These are phyloP conservation scores for Pteropus alecto DNA, from an alignment of 2,113 vertebrate species.

Conservation along the genomic window DNA sequence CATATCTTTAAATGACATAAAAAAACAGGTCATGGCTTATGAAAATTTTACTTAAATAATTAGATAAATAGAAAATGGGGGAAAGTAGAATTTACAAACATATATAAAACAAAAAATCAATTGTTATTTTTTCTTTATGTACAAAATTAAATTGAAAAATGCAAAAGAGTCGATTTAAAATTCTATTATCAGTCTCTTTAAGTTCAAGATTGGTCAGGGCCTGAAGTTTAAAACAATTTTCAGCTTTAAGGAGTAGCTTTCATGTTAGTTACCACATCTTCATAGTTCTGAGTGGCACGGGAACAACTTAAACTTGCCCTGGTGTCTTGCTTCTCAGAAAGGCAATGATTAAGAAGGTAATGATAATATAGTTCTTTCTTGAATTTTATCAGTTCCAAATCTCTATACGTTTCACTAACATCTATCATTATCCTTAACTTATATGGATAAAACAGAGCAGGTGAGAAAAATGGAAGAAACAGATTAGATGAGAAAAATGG, in stretches of 20 bases:
- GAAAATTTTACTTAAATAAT: slow-evolving; percentile 66
- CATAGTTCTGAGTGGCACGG: background rate
- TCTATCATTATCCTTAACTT: slow-evolving; percentile 20
- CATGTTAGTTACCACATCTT: background rate
- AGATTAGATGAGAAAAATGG: background rate
- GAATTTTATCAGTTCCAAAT: background rate
- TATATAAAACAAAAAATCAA: slow-evolving; percentile 4
- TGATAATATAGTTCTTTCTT: background rate
- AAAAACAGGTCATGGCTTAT: slow-evolving; percentile 61
- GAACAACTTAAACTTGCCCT: background rate
- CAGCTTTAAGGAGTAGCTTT: background rate
- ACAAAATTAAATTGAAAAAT: background rate
- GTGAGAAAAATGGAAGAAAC: background rate
- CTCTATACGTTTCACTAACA: background rate
- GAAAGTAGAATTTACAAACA: slow-evolving; percentile 27
- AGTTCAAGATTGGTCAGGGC: background rate
- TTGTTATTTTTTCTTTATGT: background rate
- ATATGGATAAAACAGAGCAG: background rate
- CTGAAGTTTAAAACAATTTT: background rate
- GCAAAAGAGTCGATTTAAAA: slow-evolving; percentile 18
- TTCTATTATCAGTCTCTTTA: background rate
- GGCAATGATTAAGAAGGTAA: background rate
- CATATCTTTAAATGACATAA: slow-evolving; percentile 69
- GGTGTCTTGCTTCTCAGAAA: slow-evolving; percentile 23
- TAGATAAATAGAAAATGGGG: slow-evolving; percentile 65